Evolutionary conservation across 2,113 vertebrate species (phyloP).

Genomic region (Aptenodytes forsteri): DNA sequence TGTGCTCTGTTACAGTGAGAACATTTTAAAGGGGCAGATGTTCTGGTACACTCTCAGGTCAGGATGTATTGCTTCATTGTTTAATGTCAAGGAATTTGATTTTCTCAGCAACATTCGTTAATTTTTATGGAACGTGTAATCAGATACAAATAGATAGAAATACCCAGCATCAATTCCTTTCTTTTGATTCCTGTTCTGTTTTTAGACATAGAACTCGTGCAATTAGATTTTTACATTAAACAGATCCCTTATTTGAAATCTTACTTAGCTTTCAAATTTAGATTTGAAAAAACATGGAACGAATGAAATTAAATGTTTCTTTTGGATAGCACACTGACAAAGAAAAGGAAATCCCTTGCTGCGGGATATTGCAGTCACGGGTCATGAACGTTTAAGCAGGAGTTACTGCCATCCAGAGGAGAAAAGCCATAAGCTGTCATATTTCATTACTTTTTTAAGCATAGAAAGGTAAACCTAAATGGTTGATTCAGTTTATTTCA

Average conservation of each 20-base stretch:
- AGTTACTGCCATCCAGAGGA: constrained; percentile 81
- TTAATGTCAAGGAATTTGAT: constrained; percentile 23
- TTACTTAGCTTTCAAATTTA: constrained; percentile 25
- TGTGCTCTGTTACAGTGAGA: constrained; percentile 15
- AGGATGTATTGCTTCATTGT: background rate
- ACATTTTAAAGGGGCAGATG: constrained; percentile 17
- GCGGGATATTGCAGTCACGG: constrained; percentile 23
- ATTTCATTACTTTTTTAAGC: constrained; percentile 15
- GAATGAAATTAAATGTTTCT: constrained; percentile 60
- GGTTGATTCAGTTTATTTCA: background rate
- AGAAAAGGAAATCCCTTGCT: constrained; percentile 65
- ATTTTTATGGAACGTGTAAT: constrained; percentile 46
- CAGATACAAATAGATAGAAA: constrained; percentile 34
- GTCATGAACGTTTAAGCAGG: constrained; percentile 59
- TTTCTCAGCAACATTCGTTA: background rate
- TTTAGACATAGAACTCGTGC: background rate
- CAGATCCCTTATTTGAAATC: constrained; percentile 27
- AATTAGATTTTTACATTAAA: constrained; percentile 42
- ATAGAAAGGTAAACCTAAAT: constrained; percentile 20
- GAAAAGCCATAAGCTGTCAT: constrained; percentile 47
- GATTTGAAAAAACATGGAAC: background rate
- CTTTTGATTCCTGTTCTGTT: constrained; percentile 15
- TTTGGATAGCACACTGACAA: constrained; percentile 61
- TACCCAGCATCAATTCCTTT: background rate
- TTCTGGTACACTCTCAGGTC: background rate